Conservation (phyloP, 2,113 vertebrate species). For the Urocynchramus pylzowi region DNA sequence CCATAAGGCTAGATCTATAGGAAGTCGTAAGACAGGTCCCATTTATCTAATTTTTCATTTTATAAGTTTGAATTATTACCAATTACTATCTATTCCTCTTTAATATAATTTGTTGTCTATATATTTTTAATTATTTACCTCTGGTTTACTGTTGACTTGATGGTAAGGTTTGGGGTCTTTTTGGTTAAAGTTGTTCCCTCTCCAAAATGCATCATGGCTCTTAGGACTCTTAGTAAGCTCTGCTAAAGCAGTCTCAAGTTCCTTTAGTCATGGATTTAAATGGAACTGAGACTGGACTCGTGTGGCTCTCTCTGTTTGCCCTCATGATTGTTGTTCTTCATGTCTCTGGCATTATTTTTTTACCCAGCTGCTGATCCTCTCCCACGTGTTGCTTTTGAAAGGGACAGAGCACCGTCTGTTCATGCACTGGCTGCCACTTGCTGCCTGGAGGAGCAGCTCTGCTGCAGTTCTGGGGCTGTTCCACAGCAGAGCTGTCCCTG, state of each 20-base stretch:
- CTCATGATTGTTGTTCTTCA: not conserved
- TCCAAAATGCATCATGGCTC: not conserved
- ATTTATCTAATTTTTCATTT: not conserved
- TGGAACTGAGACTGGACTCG: not conserved
- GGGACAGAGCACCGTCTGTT: not conserved
- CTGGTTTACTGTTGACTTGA: not conserved
- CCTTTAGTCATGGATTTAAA: not conserved
- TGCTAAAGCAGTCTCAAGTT: not conserved
- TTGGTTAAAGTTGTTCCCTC: not conserved
- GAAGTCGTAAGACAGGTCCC: not conserved
- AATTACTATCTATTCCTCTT: not conserved
- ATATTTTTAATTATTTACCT: not conserved
- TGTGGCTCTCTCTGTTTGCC: not conserved
- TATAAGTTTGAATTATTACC: not conserved
- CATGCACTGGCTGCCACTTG: accelerated
- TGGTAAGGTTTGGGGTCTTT: not conserved
- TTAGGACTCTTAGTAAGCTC: not conserved
- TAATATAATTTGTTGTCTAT: not conserved
- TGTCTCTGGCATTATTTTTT: not conserved
- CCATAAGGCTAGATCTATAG: not conserved
- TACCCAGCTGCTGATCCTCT: not conserved
- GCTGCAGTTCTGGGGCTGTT: not conserved
- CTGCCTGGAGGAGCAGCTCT: not conserved
- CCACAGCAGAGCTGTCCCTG: not conserved
- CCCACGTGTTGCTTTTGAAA: accelerated